phyloP scores from a whole-genome alignment of 2,113 vertebrate genomes.

The Actinemys pallida region DNA sequence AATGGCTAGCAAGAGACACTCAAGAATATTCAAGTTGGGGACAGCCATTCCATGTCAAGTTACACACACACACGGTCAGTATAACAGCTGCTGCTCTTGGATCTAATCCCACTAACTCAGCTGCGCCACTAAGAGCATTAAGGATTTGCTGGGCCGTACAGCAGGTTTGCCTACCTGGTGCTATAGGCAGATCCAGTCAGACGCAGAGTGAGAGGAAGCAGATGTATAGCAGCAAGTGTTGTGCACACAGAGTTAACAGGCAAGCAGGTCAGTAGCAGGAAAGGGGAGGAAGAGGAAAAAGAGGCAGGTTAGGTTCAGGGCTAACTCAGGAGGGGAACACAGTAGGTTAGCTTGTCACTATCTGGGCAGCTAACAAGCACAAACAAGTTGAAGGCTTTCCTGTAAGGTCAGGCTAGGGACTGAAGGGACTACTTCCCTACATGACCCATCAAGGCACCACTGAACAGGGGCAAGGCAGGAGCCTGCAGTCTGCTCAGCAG shows the following conservation, averaged over 20 bases:
- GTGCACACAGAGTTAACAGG: conserved; percentile 69
- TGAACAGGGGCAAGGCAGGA: not conserved
- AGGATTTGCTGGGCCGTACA: not conserved
- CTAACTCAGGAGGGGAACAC: conserved; percentile 49
- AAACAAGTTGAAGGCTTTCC: conserved; percentile 25
- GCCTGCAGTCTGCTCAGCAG: not conserved
- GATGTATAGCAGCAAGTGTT: conserved; percentile 55
- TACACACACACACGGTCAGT: not conserved
- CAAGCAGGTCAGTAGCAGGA: conserved; percentile 73
- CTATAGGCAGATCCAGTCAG: conserved; percentile 73
- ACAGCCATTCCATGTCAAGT: not conserved
- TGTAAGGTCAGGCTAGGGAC: not conserved
- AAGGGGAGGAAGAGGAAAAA: conserved; percentile 65
- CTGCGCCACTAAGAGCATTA: not conserved
- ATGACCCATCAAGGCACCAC: not conserved
- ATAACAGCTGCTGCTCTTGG: not conserved
- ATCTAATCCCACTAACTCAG: not conserved
- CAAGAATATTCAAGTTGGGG: not conserved
- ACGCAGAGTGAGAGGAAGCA: conserved; percentile 65
- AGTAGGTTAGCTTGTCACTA: conserved; percentile 48
- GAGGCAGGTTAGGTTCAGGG: conserved; percentile 64
- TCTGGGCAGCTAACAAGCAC: conserved; percentile 35
- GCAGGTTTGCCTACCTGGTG: conserved; percentile 79
- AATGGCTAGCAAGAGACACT: not conserved
- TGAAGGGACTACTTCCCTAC: conserved; percentile 8